These are phyloP conservation scores for Pseudomyrmex dendroicus DNA, from an alignment of 1,140 invertebrate species.

Conservation along the genomic window DNA sequence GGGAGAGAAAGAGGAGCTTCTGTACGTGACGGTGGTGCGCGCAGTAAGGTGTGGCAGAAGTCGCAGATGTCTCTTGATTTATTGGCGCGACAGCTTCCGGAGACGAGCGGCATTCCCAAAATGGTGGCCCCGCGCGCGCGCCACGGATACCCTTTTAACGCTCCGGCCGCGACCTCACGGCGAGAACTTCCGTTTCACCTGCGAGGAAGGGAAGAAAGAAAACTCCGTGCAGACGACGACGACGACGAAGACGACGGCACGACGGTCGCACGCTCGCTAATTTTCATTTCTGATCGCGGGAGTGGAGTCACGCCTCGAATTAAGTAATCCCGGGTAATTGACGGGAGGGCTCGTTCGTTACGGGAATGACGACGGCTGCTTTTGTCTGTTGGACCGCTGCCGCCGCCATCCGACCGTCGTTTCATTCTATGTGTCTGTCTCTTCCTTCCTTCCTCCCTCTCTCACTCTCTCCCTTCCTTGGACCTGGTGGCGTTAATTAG, in stretches of 20 bases:
- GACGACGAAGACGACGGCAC: neutral
- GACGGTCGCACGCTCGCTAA: slow-evolving; percentile 43
- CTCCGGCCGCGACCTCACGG: slow-evolving; percentile 18
- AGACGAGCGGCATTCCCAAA: slow-evolving; percentile 74
- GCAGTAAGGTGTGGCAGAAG: slow-evolving; percentile 73
- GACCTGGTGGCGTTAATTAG: slow-evolving; percentile 66
- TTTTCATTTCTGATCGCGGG: slow-evolving; percentile 68
- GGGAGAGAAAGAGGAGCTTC: slow-evolving; percentile 66
- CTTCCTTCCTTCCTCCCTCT: slow-evolving; percentile 29
- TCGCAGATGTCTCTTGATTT: slow-evolving; percentile 77
- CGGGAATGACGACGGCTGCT: slow-evolving; percentile 59
- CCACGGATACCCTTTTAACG: slow-evolving; percentile 30
- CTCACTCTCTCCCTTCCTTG: slow-evolving; percentile 16
- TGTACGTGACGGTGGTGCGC: slow-evolving; percentile 71
- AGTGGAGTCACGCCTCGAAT: slow-evolving; percentile 56
- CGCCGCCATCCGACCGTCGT: slow-evolving; percentile 11
- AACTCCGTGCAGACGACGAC: neutral
- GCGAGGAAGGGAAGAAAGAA: slow-evolving; percentile 15
- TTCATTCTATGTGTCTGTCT: neutral
- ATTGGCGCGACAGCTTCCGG: slow-evolving; percentile 74
- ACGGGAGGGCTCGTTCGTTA: slow-evolving; percentile 69
- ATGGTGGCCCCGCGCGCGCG: slow-evolving; percentile 58
- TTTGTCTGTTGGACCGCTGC: slow-evolving; percentile 57
- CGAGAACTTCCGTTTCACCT: slow-evolving; percentile 66
- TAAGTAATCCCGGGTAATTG: slow-evolving; percentile 67